phyloP scores from a whole-genome alignment of 2,888 invertebrate species.

The Tetragnatha montana region DNA sequence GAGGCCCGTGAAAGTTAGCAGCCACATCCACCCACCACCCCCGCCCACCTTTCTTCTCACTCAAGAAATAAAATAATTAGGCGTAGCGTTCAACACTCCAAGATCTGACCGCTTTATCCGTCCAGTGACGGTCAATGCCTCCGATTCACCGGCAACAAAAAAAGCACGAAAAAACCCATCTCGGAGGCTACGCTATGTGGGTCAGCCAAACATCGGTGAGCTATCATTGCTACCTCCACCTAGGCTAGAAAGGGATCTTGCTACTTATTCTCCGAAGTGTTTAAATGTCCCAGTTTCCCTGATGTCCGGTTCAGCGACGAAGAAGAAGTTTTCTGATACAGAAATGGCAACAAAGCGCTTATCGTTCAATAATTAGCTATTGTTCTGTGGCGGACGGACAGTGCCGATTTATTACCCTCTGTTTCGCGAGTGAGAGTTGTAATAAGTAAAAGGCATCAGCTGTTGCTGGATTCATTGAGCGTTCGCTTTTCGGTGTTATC shows the following conservation, averaged over 20 bases:
- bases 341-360: constrained; percentile 50
- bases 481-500: constrained; percentile 11
- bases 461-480: constrained; percentile 9
- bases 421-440: constrained; percentile 41
- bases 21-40: constrained; percentile 2
- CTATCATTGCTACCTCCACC: constrained; percentile 54
- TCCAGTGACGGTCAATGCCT: constrained; percentile 68
- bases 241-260: constrained; percentile 53
- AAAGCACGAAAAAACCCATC: constrained; percentile 32
- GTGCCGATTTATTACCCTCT: constrained; percentile 30
- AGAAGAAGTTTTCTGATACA: constrained; percentile 32
- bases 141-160: constrained; percentile 6
- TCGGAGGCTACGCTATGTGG: constrained; percentile 45
- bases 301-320: constrained; percentile 59
- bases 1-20: constrained; percentile 6
- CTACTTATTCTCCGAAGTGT: constrained; percentile 62
- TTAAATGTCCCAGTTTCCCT: constrained; percentile 76
- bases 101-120: constrained; percentile 64
- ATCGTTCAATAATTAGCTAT: constrained; percentile 52
- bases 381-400: constrained; percentile 20
- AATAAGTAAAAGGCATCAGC: constrained; percentile 11
- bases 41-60: constrained; percentile 23
- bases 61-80: constrained; percentile 54
- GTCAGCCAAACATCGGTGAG: constrained; percentile 44
- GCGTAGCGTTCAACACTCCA: constrained; percentile 45